Percentiles rank a stretch among this genome's conserved stretches.
phyloP scores from a whole-genome alignment of 1,140 invertebrate species.

The Melanaphis sacchari region DNA sequence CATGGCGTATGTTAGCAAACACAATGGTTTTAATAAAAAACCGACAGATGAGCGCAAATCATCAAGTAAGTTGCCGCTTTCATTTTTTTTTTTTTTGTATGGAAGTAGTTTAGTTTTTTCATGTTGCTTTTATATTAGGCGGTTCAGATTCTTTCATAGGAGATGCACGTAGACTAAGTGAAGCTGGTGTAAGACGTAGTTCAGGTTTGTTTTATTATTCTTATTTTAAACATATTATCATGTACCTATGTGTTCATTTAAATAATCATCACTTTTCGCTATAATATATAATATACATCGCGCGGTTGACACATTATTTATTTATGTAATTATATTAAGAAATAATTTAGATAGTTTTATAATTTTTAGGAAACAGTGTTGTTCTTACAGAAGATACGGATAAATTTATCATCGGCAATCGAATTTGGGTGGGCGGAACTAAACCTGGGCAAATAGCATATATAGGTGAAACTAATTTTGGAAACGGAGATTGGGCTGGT shows the following conservation, averaged over 20 bases:
- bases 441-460: conserved; percentile 95
- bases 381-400: conserved; percentile 89
- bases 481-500: conserved; percentile 95
- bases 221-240: neutral
- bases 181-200: conserved; percentile 61
- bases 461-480: conserved; percentile 97
- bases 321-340: neutral
- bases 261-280: neutral
- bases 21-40: conserved; percentile 35
- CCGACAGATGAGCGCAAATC: conserved; percentile 14
- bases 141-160: conserved; percentile 60
- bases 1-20: conserved; percentile 15
- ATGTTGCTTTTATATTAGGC: conserved; percentile 54
- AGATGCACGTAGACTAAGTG: conserved; percentile 61
- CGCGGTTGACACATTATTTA: neutral
- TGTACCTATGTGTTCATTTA: neutral
- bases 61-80: conserved; percentile 50
- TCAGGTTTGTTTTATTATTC: conserved; percentile 60
- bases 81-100: neutral
- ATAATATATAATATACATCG: neutral
- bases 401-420: conserved; percentile 94
- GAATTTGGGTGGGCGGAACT: conserved; percentile 94
- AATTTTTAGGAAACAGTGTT: conserved; percentile 77
- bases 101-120: conserved; percentile 34
- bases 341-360: neutral